Conservation (phyloP, 2,888 invertebrate species). For the Timandra comae region DNA sequence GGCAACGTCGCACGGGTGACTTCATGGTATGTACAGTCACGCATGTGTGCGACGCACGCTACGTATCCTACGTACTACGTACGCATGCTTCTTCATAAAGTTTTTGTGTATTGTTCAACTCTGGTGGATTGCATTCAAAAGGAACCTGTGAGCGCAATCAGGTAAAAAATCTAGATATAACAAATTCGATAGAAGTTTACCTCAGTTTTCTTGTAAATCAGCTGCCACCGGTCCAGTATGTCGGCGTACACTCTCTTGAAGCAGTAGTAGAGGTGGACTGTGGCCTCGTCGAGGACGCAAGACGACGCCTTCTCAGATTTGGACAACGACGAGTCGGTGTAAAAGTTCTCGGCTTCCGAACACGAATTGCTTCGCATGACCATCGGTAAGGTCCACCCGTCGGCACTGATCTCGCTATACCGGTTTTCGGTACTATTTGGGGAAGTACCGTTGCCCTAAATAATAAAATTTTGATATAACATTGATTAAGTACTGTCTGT, state of each 20-base stretch:
- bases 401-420: constrained; percentile 82
- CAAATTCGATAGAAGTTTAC: too few relatives aligned
- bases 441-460: constrained; percentile 81
- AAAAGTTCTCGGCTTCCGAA: constrained; percentile 88
- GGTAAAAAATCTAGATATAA: too few relatives aligned
- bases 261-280: constrained; percentile 82
- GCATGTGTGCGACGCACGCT: too few relatives aligned
- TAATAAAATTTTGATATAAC: constrained; percentile 3
- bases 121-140: too few relatives aligned
- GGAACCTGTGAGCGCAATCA: too few relatives aligned
- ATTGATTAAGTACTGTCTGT: too few relatives aligned
- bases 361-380: constrained; percentile 89
- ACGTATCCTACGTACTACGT: too few relatives aligned
- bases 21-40: too few relatives aligned
- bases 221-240: constrained; percentile 89
- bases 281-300: constrained; percentile 62
- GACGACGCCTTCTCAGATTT: constrained; percentile 53
- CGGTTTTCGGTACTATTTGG: constrained; percentile 93
- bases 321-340: constrained; percentile 53
- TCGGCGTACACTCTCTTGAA: constrained; percentile 93
- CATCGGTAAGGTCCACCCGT: constrained; percentile 85
- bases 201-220: constrained; percentile 86
- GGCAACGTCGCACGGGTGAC: too few relatives aligned
- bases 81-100: too few relatives aligned
- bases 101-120: too few relatives aligned